Evolutionary conservation across 2,888 invertebrate species (phyloP).

Genomic region (Cephus sareptanus): DNA sequence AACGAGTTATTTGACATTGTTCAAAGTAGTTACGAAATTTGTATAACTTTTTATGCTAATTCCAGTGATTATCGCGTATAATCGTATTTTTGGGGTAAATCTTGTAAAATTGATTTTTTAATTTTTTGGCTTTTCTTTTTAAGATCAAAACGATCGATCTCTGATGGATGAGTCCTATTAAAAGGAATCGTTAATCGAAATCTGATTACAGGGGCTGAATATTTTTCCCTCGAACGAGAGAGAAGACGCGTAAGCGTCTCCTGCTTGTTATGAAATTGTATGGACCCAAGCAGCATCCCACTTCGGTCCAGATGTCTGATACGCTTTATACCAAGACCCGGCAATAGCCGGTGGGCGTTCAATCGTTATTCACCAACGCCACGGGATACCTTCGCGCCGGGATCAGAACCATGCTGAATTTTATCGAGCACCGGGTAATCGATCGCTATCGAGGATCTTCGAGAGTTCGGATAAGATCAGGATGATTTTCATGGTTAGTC

Average conservation of each 20-base stretch:
- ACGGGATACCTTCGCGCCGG: conserved; percentile 7
- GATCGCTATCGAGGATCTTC: not conserved
- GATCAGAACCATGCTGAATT: not conserved
- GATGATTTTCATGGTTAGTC: not conserved
- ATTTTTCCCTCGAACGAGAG: conserved; percentile 5
- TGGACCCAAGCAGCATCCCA: conserved; percentile 17
- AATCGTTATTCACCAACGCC: conserved; percentile 16
- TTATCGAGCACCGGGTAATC: not conserved
- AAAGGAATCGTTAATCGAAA: conserved; percentile 49
- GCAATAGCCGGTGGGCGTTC: not conserved
- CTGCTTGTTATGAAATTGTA: conserved; percentile 27
- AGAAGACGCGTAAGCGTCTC: not conserved
- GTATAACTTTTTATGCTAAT: not conserved
- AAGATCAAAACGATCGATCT: not conserved
- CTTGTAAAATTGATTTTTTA: no score
- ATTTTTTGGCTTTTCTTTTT: no score
- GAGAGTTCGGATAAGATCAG: not conserved
- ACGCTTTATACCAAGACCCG: conserved; percentile 3
- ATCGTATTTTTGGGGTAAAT: no score
- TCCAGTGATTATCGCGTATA: no score
- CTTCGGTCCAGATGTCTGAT: conserved; percentile 26
- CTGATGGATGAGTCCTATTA: not conserved
- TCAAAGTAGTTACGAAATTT: not conserved
- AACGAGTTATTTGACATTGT: not conserved
- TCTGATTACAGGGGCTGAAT: conserved; percentile 24